A percentile compares a stretch with the other conserved stretches of the same genome.
Conservation (phyloP, 2,113 vertebrate genomes). For the Pelvicachromis taeniatus region DNA sequence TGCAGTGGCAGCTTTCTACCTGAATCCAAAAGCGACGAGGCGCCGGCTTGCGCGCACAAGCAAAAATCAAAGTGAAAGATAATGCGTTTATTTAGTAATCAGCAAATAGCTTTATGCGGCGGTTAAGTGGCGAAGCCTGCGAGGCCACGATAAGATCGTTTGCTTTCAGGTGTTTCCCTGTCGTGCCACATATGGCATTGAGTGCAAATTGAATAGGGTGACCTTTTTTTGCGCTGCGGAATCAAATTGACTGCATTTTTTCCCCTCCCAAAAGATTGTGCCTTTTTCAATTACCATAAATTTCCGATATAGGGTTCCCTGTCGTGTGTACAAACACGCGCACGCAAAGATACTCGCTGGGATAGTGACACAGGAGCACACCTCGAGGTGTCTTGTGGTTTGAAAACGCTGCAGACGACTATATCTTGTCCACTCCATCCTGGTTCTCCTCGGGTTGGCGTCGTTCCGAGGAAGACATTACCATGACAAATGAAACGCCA, state of each 20-base stretch:
- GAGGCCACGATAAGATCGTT: conserved; percentile 81
- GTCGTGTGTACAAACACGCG: background rate
- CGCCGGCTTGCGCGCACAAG: background rate
- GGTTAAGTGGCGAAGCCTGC: conserved; percentile 74
- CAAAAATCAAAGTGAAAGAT: conserved; percentile 72
- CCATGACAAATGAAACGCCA: conserved; percentile 68
- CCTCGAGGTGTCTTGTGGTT: conserved; percentile 27
- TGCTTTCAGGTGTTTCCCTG: conserved; percentile 83
- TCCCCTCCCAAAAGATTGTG: conserved; percentile 74
- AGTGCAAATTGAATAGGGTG: conserved; percentile 85
- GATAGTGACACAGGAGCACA: conserved; percentile 11
- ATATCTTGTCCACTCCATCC: conserved; percentile 35
- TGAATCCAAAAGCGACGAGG: conserved; percentile 15
- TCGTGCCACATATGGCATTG: conserved; percentile 67
- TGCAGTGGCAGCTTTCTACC: conserved; percentile 15
- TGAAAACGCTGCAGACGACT: conserved; percentile 19
- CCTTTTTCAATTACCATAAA: conserved; percentile 82
- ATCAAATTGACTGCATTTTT: conserved; percentile 84
- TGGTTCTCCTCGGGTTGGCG: conserved; percentile 32
- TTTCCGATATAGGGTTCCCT: conserved; percentile 71
- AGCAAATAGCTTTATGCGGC: conserved; percentile 79
- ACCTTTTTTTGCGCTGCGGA: conserved; percentile 81
- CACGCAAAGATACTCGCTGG: background rate
- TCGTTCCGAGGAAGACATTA: conserved; percentile 67
- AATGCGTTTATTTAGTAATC: conserved; percentile 84